Percentiles rank a stretch among this genome's conserved stretches.
phyloP scores from a whole-genome alignment of 2,888 invertebrate species.

The Zhengitettix transpicula region DNA sequence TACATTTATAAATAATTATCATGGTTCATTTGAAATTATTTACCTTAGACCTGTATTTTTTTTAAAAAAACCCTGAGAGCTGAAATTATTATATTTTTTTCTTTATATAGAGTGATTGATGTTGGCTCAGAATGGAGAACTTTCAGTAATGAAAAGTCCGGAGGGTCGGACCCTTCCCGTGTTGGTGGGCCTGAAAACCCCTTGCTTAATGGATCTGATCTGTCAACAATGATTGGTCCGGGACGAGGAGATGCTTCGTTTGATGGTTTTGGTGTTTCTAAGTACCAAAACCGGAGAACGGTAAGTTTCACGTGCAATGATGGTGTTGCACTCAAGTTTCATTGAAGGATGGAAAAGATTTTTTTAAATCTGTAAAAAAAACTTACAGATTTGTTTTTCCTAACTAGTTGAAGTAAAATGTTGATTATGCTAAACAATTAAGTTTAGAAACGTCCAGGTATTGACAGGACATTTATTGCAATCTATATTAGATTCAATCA shows the following conservation, averaged over 20 bases:
- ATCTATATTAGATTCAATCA: no score
- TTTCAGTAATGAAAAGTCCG: slow-evolving; percentile 94
- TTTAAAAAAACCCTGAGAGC: neutral
- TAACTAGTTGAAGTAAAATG: no score
- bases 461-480: no score
- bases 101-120: slow-evolving; percentile 71
- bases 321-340: neutral
- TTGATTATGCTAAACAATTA: no score
- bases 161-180: slow-evolving; percentile 95
- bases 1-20: no score
- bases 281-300: slow-evolving; percentile 45
- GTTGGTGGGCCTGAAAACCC: slow-evolving; percentile 99
- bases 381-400: no score
- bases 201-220: slow-evolving; percentile 82
- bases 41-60: slow-evolving; percentile 80
- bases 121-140: slow-evolving; percentile 99
- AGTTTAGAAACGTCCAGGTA: no score
- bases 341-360: neutral
- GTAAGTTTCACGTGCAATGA: slow-evolving; percentile 23
- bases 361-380: neutral
- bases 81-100: neutral
- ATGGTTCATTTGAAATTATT: slow-evolving; percentile 79
- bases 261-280: slow-evolving; percentile 59
- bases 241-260: slow-evolving; percentile 64
- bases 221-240: slow-evolving; percentile 88